Conservation (phyloP, 2,797 vertebrate species). For the Melanotaenia trifasciata region DNA sequence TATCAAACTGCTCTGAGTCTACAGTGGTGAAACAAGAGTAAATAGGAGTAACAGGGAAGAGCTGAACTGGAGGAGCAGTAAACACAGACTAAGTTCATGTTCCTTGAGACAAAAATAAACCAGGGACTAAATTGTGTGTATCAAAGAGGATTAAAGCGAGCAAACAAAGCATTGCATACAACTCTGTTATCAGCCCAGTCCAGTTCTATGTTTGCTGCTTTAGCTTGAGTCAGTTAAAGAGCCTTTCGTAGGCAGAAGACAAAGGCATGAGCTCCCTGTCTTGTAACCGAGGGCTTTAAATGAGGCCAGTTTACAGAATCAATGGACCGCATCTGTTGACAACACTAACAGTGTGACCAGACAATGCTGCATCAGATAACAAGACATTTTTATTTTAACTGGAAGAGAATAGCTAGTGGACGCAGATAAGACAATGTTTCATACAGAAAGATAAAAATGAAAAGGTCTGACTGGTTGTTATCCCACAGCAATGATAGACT, state of each 20-base stretch:
- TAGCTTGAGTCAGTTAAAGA: constrained; percentile 58
- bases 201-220: constrained; percentile 68
- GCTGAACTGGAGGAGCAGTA: constrained; percentile 8
- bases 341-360: constrained; percentile 14
- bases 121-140: constrained; percentile 36
- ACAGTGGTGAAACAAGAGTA: not conserved
- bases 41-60: not conserved
- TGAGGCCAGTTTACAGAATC: constrained; percentile 55
- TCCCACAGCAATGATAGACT: constrained; percentile 5
- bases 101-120: constrained; percentile 49
- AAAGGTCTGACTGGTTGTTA: constrained; percentile 14
- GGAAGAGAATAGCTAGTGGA: constrained; percentile 12
- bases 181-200: constrained; percentile 70
- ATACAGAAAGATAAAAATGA: constrained; percentile 22
- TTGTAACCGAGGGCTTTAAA: constrained; percentile 63
- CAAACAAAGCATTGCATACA: constrained; percentile 47
- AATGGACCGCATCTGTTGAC: constrained; percentile 35
- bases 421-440: constrained; percentile 1
- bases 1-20: not conserved
- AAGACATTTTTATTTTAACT: constrained; percentile 25
- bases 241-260: constrained; percentile 57
- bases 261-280: constrained; percentile 53
- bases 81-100: constrained; percentile 31
- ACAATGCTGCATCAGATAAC: constrained; percentile 48
- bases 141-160: constrained; percentile 53